These are phyloP conservation scores for Sorex araneus DNA, from an alignment of 2,113 vertebrate genomes.

Conservation along the genomic window DNA sequence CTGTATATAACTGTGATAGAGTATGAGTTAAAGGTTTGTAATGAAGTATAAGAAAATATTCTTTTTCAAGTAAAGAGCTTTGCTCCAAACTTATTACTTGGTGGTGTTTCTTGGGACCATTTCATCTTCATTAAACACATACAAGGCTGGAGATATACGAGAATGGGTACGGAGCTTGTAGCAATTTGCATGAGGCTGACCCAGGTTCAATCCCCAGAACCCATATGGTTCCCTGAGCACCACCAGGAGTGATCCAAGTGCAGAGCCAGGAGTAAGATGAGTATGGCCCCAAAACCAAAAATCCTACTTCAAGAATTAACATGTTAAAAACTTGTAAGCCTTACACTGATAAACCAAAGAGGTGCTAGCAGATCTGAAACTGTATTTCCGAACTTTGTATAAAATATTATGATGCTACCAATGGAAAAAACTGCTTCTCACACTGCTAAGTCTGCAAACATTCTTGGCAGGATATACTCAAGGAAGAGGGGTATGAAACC, in stretches of 20 bases:
- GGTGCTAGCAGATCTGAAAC: constrained; percentile 16
- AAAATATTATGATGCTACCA: background rate
- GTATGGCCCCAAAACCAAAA: background rate
- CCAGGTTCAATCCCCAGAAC: too few relatives aligned
- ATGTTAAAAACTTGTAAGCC: constrained; percentile 5
- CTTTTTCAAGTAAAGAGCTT: constrained; percentile 68
- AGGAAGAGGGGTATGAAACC: constrained; percentile 60
- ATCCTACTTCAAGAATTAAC: constrained; percentile 53
- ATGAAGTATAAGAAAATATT: constrained; percentile 46
- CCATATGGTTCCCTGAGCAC: too few relatives aligned
- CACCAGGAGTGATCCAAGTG: too few relatives aligned
- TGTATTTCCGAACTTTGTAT: background rate
- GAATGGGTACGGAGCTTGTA: too few relatives aligned
- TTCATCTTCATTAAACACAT: constrained; percentile 66
- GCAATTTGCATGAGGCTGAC: too few relatives aligned
- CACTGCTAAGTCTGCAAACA: constrained; percentile 58
- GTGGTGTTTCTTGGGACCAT: constrained; percentile 43
- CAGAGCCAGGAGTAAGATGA: too few relatives aligned
- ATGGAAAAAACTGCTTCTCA: background rate
- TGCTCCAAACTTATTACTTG: constrained; percentile 76
- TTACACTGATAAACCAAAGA: constrained; percentile 9
- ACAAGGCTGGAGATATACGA: background rate
- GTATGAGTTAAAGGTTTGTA: constrained; percentile 30
- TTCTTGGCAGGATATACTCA: constrained; percentile 31
- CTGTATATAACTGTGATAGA: background rate